A percentile compares a stretch with the other conserved stretches of the same genome.
These are phyloP conservation scores for Ctena decussata DNA, from an alignment of 2,888 invertebrate species.

Conservation along the genomic window DNA sequence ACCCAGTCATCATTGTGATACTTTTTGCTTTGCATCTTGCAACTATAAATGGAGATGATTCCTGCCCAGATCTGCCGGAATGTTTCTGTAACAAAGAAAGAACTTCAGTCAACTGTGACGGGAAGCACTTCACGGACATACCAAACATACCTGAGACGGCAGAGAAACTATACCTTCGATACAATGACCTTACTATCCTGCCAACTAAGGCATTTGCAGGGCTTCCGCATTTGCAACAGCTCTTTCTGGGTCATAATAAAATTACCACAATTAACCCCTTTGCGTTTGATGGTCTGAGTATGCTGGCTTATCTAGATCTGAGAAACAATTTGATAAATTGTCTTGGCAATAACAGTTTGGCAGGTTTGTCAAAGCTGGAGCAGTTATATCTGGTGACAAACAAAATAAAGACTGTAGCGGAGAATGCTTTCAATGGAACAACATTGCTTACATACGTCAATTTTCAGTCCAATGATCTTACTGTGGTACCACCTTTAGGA, in stretches of 20 bases:
- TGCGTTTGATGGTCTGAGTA: conserved; percentile 60
- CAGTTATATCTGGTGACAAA: conserved; percentile 66
- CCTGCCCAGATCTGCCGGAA: conserved; percentile 46
- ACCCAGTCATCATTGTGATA: neutral
- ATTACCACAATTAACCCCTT: conserved; percentile 57
- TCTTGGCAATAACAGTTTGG: conserved; percentile 62
- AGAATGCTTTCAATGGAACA: conserved; percentile 63
- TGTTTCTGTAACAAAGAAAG: conserved; percentile 74
- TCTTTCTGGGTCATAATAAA: conserved; percentile 61
- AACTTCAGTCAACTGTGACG: conserved; percentile 73
- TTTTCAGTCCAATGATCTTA: conserved; percentile 69
- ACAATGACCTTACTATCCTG: conserved; percentile 64
- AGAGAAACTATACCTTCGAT: conserved; percentile 68
- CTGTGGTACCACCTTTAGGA: conserved; percentile 60
- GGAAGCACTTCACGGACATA: conserved; percentile 61
- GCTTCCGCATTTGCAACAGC: conserved; percentile 49
- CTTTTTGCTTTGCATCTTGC: neutral
- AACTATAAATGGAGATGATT: conserved; percentile 22
- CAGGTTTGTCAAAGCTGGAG: conserved; percentile 47
- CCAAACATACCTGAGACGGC: conserved; percentile 67
- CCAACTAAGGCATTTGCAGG: conserved; percentile 30
- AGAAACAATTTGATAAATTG: conserved; percentile 62
- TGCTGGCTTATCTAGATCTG: conserved; percentile 59
- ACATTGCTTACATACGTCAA: conserved; percentile 51
- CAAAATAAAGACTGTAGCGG: conserved; percentile 51